These are phyloP conservation scores for Podiceps cristatus DNA, from an alignment of 2,113 vertebrate species.

Conservation along the genomic window DNA sequence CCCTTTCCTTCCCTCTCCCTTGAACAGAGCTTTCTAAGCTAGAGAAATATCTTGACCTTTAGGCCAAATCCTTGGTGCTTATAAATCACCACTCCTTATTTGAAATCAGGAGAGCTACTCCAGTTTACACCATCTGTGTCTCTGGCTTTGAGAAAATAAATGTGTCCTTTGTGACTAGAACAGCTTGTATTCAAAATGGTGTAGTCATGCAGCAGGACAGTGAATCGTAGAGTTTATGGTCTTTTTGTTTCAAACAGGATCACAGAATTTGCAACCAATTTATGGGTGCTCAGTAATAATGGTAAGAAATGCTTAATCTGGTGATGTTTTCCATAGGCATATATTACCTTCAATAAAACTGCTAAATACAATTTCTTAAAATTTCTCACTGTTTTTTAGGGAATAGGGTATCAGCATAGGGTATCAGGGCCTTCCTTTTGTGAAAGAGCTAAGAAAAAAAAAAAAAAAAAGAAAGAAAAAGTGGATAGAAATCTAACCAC, in stretches of 20 bases:
- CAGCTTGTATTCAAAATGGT: conserved; percentile 44
- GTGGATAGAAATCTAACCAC: not conserved
- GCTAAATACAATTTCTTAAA: not conserved
- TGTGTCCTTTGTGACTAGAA: conserved; percentile 42
- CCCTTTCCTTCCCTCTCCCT: not conserved
- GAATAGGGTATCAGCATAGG: not conserved
- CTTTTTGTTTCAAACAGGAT: conserved; percentile 9
- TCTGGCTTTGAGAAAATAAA: conserved; percentile 31
- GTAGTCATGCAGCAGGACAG: not conserved
- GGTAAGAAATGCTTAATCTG: conserved; percentile 22
- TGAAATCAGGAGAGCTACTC: not conserved
- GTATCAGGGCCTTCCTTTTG: not conserved
- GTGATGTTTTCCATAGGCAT: not conserved
- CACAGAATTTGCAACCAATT: not conserved
- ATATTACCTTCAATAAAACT: not conserved
- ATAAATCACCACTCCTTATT: not conserved
- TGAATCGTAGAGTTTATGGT: not conserved
- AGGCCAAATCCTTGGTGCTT: conserved; percentile 35
- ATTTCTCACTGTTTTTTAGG: not conserved
- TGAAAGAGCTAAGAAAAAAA: not conserved
- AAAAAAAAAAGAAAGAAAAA: too few species aligned
- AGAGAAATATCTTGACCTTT: conserved; percentile 43
- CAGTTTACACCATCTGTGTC: conserved; percentile 41
- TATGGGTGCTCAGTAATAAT: not conserved
- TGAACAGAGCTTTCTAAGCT: conserved; percentile 8